A percentile compares a stretch with the other conserved stretches of the same genome.
phyloP scores from a whole-genome alignment of 2,888 invertebrate species.

The Hydraecia micacea region DNA sequence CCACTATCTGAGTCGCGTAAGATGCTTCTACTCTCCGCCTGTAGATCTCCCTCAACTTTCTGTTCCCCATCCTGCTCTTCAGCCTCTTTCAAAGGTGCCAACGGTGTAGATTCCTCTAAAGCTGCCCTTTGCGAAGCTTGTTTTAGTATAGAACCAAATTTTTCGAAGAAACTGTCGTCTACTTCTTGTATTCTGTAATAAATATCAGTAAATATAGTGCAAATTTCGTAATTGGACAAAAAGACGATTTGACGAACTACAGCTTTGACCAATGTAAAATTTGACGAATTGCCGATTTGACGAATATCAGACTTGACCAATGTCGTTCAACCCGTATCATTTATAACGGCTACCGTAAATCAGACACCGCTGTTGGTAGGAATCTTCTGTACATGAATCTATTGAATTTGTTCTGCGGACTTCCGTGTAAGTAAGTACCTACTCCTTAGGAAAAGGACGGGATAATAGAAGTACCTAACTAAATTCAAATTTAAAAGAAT shows the following conservation, averaged over 20 bases:
- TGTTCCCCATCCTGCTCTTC: slow-evolving; percentile 86
- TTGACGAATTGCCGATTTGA: too few relatives aligned
- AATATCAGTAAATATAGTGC: slow-evolving; percentile 53
- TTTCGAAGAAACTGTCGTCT: slow-evolving; percentile 96
- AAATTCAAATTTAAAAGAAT: background rate
- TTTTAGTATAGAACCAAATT: slow-evolving; percentile 93
- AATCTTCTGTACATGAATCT: background rate
- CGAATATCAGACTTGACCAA: too few relatives aligned
- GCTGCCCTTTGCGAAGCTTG: slow-evolving; percentile 91
- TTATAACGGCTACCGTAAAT: background rate
- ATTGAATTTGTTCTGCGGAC: background rate
- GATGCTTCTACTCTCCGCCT: slow-evolving; percentile 80
- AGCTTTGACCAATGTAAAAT: too few relatives aligned
- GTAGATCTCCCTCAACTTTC: slow-evolving; percentile 79
- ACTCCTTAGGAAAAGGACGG: background rate
- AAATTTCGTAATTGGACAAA: too few relatives aligned
- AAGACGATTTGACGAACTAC: too few relatives aligned
- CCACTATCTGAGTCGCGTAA: slow-evolving; percentile 88
- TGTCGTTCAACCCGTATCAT: too few relatives aligned
- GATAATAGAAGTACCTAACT: background rate
- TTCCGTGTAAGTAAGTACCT: background rate
- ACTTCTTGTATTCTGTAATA: slow-evolving; percentile 94
- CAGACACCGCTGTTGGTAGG: background rate
- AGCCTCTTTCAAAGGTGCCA: slow-evolving; percentile 88
- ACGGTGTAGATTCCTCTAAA: slow-evolving; percentile 88